phyloP scores from a whole-genome alignment of 2,113 vertebrate species.

The Anser brachyrhynchus region DNA sequence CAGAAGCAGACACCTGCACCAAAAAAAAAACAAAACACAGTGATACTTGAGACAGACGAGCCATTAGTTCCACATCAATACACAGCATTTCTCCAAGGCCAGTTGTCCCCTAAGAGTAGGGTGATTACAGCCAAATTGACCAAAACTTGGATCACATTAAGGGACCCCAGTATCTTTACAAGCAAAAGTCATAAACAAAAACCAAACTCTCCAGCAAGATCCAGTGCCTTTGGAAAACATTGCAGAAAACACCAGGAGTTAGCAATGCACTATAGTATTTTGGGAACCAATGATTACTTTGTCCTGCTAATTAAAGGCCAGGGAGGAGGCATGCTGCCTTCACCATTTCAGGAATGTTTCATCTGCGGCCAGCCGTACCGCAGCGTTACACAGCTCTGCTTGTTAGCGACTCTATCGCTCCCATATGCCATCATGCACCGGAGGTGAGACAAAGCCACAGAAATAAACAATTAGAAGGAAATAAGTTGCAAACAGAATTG shows the following conservation, averaged over 20 bases:
- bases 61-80: too few species aligned
- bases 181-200: too few species aligned
- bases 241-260: neutral
- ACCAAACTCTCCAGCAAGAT: neutral
- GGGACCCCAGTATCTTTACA: too few species aligned
- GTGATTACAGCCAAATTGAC: too few species aligned
- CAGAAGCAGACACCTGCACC: too few species aligned
- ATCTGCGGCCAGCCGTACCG: constrained; percentile 18
- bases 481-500: neutral
- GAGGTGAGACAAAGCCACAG: fast-evolving
- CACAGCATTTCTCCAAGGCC: too few species aligned
- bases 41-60: too few species aligned
- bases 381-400: constrained; percentile 19
- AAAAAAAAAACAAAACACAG: too few species aligned
- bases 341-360: constrained; percentile 42
- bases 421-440: fast-evolving
- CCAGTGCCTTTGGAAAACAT: neutral
- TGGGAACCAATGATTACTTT: constrained; percentile 1
- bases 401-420: neutral
- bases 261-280: neutral
- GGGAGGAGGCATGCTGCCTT: constrained; percentile 39
- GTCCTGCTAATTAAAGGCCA: constrained; percentile 49
- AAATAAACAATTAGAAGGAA: neutral
- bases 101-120: too few species aligned
- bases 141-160: too few species aligned